A percentile compares a stretch with the other conserved stretches of the same genome.
These are phyloP conservation scores for Corythoichthys intestinalis DNA, from an alignment of 2,113 vertebrate species.

Conservation along the genomic window DNA sequence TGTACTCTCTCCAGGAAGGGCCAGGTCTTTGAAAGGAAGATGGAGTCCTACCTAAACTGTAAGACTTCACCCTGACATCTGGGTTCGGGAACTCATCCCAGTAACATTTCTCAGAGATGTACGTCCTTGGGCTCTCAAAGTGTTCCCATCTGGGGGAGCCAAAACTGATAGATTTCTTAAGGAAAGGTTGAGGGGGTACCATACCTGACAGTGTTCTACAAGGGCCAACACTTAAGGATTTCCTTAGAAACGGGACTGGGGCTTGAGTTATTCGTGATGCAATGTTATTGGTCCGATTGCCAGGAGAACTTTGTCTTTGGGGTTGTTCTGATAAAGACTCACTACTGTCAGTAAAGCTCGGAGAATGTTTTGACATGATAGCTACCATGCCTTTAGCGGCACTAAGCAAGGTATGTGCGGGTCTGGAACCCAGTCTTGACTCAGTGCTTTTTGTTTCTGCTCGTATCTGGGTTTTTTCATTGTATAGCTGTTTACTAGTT, in stretches of 20 bases:
- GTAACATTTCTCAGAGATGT: slow-evolving; percentile 68
- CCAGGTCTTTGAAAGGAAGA: slow-evolving; percentile 53
- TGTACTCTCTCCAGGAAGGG: slow-evolving; percentile 61
- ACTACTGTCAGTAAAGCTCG: slow-evolving; percentile 33
- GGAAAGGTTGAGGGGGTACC: slow-evolving; percentile 57
- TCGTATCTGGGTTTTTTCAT: slow-evolving; percentile 53
- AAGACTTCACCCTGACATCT: slow-evolving; percentile 63
- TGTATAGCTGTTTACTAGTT: slow-evolving; percentile 57
- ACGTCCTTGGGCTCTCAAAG: slow-evolving; percentile 65
- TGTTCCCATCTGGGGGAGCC: slow-evolving; percentile 72
- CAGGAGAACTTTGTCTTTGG: slow-evolving; percentile 59
- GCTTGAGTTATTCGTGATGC: slow-evolving; percentile 66
- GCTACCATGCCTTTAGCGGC: slow-evolving; percentile 60
- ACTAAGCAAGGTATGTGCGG: slow-evolving; percentile 54
- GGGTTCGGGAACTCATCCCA: slow-evolving; percentile 65
- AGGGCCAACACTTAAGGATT: slow-evolving; percentile 70
- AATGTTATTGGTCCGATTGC: slow-evolving; percentile 63
- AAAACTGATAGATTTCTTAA: slow-evolving; percentile 75
- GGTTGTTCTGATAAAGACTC: slow-evolving; percentile 48
- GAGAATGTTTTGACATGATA: slow-evolving; percentile 52
- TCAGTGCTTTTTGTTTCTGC: slow-evolving; percentile 27
- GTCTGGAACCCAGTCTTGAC: slow-evolving; percentile 40
- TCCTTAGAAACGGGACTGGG: slow-evolving; percentile 70
- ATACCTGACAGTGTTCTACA: slow-evolving; percentile 61
- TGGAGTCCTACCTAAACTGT: slow-evolving; percentile 62